Base-by-base conservation (phyloP, 2,797 vertebrate genomes). In the Calcarius lapponicus region DNA sequence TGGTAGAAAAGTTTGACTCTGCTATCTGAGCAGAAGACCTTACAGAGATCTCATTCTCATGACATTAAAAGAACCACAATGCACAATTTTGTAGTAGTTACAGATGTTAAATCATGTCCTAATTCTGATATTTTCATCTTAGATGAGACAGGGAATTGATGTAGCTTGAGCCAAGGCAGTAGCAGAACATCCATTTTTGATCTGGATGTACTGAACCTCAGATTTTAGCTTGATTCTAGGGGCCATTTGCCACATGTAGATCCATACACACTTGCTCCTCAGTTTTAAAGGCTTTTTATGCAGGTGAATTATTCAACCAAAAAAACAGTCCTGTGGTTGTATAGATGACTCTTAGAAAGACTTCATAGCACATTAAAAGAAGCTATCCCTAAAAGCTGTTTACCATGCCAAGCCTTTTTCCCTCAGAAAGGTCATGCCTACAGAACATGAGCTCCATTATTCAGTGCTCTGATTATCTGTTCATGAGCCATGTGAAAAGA, bases 401-500 rank as follows among this genome's bases (percentile, higher is more conserved):
- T 86, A 50, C 91, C 13, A 56, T 42, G 62, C 10, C 70, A 71
- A 36, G 15, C 25, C 54, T 69, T 85, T 86, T 84, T 58, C 17
- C 43, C 22, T 79, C 56, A 40, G 58, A 84, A 90, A 80, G 50
- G 38, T 31, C 70, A 36, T 22, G 25, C 34, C 50, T 45, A 7
- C 2, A 60, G 75, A 88, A 86, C 57, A 90, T 18, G 12, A 96
- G 58, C 25, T 87, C n/a, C 81, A 69, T 88, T 90, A 91, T 62
- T 86, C 89, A 79, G 69, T n/a, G 40, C 43, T 86, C 80, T 65
- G 82, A 78, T 88, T 78, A 90, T 75, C 90, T 72, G 80, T 20
- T 84, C 58, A 79, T 60, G 56, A 96, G 80, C 88, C 92, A 75
- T 79, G 43, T 69, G 51, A 81, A 69, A 54, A 88, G 82, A 73